These are phyloP conservation scores for Macaca mulatta DNA, from an alignment of 2,113 vertebrate genomes.

Conservation along the genomic window DNA sequence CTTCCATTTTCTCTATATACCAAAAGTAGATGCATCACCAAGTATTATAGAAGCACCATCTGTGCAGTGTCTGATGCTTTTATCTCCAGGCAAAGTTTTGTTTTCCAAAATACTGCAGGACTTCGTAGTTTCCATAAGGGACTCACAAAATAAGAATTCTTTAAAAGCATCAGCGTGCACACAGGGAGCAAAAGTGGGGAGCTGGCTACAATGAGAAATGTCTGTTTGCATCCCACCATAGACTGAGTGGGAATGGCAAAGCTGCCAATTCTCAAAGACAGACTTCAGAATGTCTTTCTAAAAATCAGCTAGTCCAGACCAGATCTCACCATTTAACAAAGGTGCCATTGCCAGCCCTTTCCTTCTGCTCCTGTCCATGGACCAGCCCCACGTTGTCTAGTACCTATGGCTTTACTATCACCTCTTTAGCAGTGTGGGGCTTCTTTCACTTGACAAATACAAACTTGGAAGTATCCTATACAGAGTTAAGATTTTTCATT, in stretches of 20 bases:
- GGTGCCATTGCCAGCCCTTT: background rate
- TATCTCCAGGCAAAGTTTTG: slow-evolving; percentile 55
- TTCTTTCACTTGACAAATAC: background rate
- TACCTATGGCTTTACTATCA: background rate
- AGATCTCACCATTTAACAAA: background rate
- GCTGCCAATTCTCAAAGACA: background rate
- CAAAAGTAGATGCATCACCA: slow-evolving; percentile 14
- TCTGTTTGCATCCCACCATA: background rate
- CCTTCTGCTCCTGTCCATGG: background rate
- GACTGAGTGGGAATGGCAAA: background rate
- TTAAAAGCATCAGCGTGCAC: background rate
- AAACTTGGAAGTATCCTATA: background rate
- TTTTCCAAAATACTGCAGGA: slow-evolving; percentile 51
- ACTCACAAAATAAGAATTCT: slow-evolving; percentile 53
- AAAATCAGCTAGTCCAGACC: slow-evolving; percentile 6
- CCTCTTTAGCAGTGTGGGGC: background rate
- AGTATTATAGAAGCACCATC: slow-evolving; percentile 23
- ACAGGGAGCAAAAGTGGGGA: background rate
- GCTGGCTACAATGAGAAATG: background rate
- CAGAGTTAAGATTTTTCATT: background rate
- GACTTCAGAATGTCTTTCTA: background rate
- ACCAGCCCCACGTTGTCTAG: background rate
- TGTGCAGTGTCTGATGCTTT: slow-evolving; percentile 44
- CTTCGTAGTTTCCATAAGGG: slow-evolving; percentile 48
- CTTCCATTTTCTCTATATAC: background rate